These are phyloP conservation scores for Lingula anatina DNA, from an alignment of 2,888 invertebrate genomes.

Conservation along the genomic window DNA sequence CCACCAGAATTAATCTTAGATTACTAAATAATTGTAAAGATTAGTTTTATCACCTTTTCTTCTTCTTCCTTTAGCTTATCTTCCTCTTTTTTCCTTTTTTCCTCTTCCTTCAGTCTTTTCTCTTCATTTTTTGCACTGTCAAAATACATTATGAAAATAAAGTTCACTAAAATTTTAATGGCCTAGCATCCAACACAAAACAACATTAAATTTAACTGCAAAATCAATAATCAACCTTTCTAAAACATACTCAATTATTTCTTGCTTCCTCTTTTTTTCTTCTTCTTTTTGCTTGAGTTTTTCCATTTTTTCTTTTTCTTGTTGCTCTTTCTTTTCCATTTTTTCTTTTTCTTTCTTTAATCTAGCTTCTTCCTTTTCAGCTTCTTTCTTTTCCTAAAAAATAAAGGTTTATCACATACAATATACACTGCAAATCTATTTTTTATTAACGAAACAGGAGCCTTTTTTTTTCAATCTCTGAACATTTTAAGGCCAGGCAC, in stretches of 20 bases:
- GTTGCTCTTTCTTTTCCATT: constrained; percentile 20
- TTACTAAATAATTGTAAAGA: not conserved
- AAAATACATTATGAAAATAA: constrained; percentile 3
- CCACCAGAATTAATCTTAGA: no score
- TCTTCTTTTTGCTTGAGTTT: constrained; percentile 35
- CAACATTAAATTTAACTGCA: not conserved
- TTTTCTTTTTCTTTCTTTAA: no score
- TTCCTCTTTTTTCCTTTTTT: constrained; percentile 32
- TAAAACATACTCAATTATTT: constrained; percentile 36
- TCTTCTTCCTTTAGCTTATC: constrained; percentile 31
- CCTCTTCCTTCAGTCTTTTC: constrained; percentile 36
- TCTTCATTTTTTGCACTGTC: constrained; percentile 37
- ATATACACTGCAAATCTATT: no score
- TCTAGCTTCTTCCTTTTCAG: constrained; percentile 6
- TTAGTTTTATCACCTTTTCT: constrained; percentile 33
- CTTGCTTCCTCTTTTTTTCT: constrained; percentile 27
- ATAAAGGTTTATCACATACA: constrained; percentile 10
- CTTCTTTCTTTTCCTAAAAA: constrained; percentile 17
- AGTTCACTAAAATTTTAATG: not conserved
- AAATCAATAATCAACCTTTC: not conserved
- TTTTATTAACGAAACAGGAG: no score
- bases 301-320: constrained; percentile 29
- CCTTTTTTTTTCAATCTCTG: no score
- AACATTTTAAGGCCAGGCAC: no score
- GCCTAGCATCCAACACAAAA: not conserved